phyloP scores from a whole-genome alignment of 1,140 invertebrate genomes.

The Scaptomyza graminum region DNA sequence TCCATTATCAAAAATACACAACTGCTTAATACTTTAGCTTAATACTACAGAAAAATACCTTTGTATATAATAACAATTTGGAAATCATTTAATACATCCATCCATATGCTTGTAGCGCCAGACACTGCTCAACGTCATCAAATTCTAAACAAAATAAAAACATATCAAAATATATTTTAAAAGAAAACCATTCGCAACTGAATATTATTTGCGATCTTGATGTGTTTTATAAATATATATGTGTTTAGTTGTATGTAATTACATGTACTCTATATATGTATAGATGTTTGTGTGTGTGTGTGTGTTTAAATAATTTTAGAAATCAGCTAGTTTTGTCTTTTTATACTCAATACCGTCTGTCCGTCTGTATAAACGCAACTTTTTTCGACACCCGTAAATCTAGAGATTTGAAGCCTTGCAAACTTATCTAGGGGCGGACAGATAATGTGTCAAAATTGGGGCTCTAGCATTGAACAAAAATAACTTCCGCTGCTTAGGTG shows the following conservation, averaged over 20 bases:
- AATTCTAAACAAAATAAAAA: background rate
- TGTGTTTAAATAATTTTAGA: too few relatives aligned
- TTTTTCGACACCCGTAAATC: too few relatives aligned
- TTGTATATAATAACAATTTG: too few relatives aligned
- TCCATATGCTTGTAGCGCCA: slow-evolving; percentile 23
- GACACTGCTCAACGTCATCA: background rate
- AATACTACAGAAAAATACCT: background rate
- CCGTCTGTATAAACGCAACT: too few relatives aligned
- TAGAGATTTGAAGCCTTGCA: too few relatives aligned
- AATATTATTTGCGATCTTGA: slow-evolving; percentile 16
- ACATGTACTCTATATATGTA: background rate
- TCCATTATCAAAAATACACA: slow-evolving; percentile 9
- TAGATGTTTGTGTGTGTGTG: background rate
- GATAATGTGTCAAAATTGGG: too few relatives aligned
- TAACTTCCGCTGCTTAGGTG: too few relatives aligned
- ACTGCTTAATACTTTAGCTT: background rate
- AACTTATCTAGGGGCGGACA: too few relatives aligned
- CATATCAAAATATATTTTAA: background rate
- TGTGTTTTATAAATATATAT: slow-evolving; percentile 10
- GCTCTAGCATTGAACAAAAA: too few relatives aligned
- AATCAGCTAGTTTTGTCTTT: too few relatives aligned
- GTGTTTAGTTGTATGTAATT: background rate
- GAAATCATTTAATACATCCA: background rate
- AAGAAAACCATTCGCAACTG: background rate
- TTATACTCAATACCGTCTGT: too few relatives aligned